Percentiles rank a stretch among this genome's conserved stretches.
Evolutionary conservation across 1,140 invertebrate species (phyloP).

Genomic region (Geopemphigus sp.): DNA sequence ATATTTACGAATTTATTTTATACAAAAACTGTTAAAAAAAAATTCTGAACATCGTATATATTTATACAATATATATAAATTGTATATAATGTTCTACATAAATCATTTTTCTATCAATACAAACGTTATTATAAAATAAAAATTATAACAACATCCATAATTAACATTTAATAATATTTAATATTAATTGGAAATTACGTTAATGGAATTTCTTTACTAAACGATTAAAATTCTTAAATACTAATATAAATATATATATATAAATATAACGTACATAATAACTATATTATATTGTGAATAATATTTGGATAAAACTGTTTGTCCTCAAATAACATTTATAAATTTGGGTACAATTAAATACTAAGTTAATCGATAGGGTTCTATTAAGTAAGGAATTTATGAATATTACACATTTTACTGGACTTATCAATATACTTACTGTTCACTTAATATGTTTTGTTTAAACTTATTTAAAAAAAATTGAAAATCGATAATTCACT

Average conservation of each 20-base stretch:
- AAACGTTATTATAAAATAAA: conserved; percentile 24
- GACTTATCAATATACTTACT: too few relatives aligned
- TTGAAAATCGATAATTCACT: too few relatives aligned
- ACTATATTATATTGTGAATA: neutral
- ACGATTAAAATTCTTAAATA: neutral
- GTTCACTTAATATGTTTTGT: too few relatives aligned
- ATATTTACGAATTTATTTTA: neutral
- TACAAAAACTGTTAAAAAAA: neutral
- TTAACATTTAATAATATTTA: conserved; percentile 19
- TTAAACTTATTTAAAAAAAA: too few relatives aligned
- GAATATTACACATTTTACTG: too few relatives aligned
- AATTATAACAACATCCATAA: neutral
- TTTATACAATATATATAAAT: too few relatives aligned
- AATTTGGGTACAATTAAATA: neutral
- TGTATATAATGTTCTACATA: conserved; percentile 2
- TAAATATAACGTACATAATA: neutral
- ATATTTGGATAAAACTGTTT: neutral
- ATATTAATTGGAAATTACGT: conserved; percentile 2
- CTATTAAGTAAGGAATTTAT: too few relatives aligned
- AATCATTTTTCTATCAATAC: conserved; percentile 23
- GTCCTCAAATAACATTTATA: neutral
- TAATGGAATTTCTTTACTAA: conserved; percentile 16
- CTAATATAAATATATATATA: neutral
- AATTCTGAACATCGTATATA: neutral
- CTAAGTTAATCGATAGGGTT: neutral